These are phyloP conservation scores for Serripes groenlandicus DNA, from an alignment of 2,888 invertebrate genomes.

Conservation along the genomic window DNA sequence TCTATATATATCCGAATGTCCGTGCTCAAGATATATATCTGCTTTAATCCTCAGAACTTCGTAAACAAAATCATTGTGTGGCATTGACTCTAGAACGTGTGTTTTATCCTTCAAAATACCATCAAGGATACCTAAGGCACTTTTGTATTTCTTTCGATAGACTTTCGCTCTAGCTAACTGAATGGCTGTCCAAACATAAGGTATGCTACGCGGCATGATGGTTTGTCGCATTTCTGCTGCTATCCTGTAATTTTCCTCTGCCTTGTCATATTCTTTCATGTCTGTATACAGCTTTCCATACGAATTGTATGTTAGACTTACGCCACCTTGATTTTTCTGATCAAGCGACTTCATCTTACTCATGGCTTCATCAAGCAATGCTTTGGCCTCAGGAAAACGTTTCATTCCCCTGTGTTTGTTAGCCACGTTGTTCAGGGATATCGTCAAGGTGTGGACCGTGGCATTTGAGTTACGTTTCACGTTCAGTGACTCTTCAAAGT, in stretches of 20 bases:
- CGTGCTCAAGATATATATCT: constrained; percentile 9
- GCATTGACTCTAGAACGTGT: constrained; percentile 10
- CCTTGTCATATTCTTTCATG: constrained; percentile 24
- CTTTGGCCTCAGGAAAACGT: constrained; percentile 34
- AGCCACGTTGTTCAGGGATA: constrained; percentile 70
- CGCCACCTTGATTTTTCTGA: constrained; percentile 1
- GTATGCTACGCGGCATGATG: constrained; percentile 29
- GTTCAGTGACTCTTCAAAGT: constrained; percentile 61
- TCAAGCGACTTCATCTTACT: constrained; percentile 22
- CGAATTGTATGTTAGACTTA: constrained; percentile 37
- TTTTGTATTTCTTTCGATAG: not conserved
- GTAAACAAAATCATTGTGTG: constrained; percentile 32
- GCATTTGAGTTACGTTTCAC: constrained; percentile 61
- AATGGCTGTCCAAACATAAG: constrained; percentile 26
- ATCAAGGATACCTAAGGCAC: not conserved
- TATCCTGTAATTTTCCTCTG: constrained; percentile 48
- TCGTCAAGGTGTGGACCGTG: constrained; percentile 50
- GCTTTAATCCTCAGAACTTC: constrained; percentile 12
- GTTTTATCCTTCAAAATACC: constrained; percentile 20
- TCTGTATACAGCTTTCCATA: constrained; percentile 40
- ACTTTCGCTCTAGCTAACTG: constrained; percentile 17
- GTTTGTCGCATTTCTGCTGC: constrained; percentile 47
- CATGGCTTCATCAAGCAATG: constrained; percentile 52
- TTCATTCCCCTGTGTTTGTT: constrained; percentile 39
- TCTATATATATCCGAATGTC: not conserved